Conservation (phyloP, 2,797 vertebrate species). For the Peromyscus nudipes region DNA sequence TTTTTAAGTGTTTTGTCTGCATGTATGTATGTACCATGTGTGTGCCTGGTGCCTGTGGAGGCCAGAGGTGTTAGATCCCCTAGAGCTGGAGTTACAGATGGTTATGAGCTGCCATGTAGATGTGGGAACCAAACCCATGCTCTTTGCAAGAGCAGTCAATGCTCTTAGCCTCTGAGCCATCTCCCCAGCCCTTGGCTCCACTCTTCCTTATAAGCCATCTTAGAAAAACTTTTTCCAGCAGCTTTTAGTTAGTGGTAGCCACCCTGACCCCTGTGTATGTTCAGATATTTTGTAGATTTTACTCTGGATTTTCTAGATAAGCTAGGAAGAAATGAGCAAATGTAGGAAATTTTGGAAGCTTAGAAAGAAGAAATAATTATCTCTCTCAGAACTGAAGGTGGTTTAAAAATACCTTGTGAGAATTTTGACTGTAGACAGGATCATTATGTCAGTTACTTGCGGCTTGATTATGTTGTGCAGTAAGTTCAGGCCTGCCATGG, state of each 20-base stretch:
- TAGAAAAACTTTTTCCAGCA: slow-evolving; percentile 52
- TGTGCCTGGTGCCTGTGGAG: neutral
- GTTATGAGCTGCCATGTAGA: neutral
- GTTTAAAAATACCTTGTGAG: slow-evolving; percentile 72
- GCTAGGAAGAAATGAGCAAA: slow-evolving; percentile 63
- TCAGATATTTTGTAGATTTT: slow-evolving; percentile 62
- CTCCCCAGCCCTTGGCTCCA: neutral
- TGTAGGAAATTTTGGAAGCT: slow-evolving; percentile 60
- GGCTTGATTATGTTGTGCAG: slow-evolving; percentile 80
- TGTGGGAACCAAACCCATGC: neutral
- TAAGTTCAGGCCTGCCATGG: slow-evolving; percentile 71
- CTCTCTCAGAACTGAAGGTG: slow-evolving; percentile 58
- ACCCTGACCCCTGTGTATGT: neutral
- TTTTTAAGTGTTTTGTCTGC: neutral
- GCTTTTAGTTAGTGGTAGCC: slow-evolving; percentile 46
- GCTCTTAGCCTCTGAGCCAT: neutral
- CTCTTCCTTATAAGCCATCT: neutral
- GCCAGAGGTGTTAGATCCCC: neutral
- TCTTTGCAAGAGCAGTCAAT: neutral
- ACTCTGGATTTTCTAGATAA: slow-evolving; percentile 60
- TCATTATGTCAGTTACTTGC: slow-evolving; percentile 58
- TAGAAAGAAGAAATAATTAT: slow-evolving; percentile 64
- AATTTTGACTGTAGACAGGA: slow-evolving; percentile 49
- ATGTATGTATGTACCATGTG: neutral
- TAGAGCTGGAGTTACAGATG: neutral